These are phyloP conservation scores for Dryocosmus kuriphilus DNA, from an alignment of 2,888 invertebrate genomes.

Conservation along the genomic window DNA sequence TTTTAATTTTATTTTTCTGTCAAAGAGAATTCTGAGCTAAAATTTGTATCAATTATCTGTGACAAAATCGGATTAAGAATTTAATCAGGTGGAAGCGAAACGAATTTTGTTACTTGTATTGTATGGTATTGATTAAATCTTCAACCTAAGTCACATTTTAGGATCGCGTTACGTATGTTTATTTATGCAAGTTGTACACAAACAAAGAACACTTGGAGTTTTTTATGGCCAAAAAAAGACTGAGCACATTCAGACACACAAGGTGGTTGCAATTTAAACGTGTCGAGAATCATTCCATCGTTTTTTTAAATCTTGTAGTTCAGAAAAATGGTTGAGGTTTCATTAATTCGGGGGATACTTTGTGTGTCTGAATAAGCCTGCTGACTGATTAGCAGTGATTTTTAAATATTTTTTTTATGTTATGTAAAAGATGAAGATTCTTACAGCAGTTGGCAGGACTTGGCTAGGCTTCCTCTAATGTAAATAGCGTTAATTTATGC, in stretches of 20 bases:
- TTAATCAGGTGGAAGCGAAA: background rate
- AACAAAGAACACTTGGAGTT: slow-evolving; percentile 15
- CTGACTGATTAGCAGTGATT: slow-evolving; percentile 19
- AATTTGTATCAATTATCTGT: slow-evolving; percentile 22
- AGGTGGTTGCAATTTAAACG: background rate
- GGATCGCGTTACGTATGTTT: slow-evolving; percentile 10
- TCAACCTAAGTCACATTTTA: background rate
- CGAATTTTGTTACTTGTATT: background rate
- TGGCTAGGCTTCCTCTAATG: slow-evolving; percentile 32
- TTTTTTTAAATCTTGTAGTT: slow-evolving; percentile 4
- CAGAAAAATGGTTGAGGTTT: background rate
- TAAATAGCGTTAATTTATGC: slow-evolving; percentile 44
- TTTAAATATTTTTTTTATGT: background rate
- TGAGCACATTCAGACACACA: slow-evolving; percentile 26
- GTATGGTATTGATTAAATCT: background rate
- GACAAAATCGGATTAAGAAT: slow-evolving; percentile 8
- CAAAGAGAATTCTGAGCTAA: background rate
- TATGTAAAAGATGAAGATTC: background rate
- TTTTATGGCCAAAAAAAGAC: slow-evolving; percentile 39
- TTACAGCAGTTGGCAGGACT: slow-evolving; percentile 10
- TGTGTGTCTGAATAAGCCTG: slow-evolving; percentile 32
- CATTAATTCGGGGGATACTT: slow-evolving; percentile 7
- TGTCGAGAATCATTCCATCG: slow-evolving; percentile 18
- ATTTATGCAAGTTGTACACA: slow-evolving; percentile 1
- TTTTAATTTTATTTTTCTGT: background rate